These are phyloP conservation scores for Tetraodon nigroviridis DNA, from an alignment of 2,113 vertebrate species.

Conservation along the genomic window DNA sequence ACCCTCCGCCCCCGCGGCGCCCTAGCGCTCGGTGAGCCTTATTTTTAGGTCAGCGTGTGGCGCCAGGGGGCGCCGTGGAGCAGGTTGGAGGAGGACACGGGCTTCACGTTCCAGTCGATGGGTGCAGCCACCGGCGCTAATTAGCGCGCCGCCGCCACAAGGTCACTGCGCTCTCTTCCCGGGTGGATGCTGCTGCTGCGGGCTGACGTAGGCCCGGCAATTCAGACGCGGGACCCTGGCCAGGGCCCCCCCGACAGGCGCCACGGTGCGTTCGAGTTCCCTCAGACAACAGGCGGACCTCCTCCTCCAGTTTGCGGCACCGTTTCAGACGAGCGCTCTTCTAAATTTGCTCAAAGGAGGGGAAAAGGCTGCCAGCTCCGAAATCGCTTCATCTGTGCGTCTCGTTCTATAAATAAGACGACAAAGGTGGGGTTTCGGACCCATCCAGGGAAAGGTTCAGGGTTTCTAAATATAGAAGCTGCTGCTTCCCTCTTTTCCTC, in stretches of 20 bases:
- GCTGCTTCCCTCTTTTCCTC: too few species aligned
- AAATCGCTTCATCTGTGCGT: too few species aligned
- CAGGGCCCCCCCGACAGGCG: background rate
- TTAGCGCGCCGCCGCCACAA: conserved; percentile 33
- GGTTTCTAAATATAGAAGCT: too few species aligned
- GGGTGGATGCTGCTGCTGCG: background rate
- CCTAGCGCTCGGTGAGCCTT: background rate
- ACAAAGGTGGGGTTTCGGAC: too few species aligned
- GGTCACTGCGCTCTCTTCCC: conserved; percentile 19
- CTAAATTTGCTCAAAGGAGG: too few species aligned
- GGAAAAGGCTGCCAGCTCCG: too few species aligned
- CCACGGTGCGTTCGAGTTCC: background rate
- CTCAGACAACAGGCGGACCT: background rate
- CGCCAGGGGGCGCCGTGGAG: background rate
- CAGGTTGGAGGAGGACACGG: background rate
- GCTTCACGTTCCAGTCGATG: conserved; percentile 28
- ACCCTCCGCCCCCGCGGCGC: background rate
- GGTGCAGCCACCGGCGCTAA: conserved; percentile 23
- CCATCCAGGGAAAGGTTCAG: too few species aligned
- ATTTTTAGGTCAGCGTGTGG: background rate
- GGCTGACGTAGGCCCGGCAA: background rate
- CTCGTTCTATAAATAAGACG: too few species aligned
- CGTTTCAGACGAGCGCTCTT: background rate
- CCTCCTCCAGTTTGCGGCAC: background rate
- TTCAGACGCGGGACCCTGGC: conserved; percentile 16